phyloP scores from a whole-genome alignment of 2,113 vertebrate genomes.

The Grus americana region DNA sequence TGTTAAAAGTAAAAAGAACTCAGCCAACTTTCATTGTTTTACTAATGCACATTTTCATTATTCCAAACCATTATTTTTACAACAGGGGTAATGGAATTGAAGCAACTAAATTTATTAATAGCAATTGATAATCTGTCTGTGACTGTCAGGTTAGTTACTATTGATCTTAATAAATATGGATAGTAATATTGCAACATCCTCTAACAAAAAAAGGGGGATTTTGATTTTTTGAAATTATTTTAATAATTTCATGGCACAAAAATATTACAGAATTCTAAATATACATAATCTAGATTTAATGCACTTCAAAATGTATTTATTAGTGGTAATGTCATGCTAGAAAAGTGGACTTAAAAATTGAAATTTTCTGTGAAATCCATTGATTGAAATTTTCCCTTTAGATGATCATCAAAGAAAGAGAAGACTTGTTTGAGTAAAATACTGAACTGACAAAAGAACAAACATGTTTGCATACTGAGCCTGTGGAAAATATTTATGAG shows the following conservation, averaged over 20 bases:
- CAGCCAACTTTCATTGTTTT: background rate
- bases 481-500: background rate
- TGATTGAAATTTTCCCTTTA: background rate
- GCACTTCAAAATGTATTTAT: background rate
- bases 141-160: background rate
- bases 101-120: background rate
- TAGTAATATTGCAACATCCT: background rate
- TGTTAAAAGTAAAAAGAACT: background rate
- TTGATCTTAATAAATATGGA: background rate
- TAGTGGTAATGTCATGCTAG: background rate
- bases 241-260: background rate
- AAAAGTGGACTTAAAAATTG: background rate
- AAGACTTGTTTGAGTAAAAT: background rate
- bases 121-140: background rate
- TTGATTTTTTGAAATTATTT: background rate
- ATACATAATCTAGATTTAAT: background rate
- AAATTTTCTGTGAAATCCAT: background rate
- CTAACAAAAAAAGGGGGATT: accelerated
- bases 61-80: background rate
- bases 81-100: background rate
- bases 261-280: background rate
- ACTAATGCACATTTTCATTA: background rate
- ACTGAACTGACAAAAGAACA: background rate
- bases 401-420: background rate
- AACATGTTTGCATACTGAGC: background rate